Base-by-base conservation (phyloP, 2,888 invertebrate genomes). In the Erynnis tages region DNA sequence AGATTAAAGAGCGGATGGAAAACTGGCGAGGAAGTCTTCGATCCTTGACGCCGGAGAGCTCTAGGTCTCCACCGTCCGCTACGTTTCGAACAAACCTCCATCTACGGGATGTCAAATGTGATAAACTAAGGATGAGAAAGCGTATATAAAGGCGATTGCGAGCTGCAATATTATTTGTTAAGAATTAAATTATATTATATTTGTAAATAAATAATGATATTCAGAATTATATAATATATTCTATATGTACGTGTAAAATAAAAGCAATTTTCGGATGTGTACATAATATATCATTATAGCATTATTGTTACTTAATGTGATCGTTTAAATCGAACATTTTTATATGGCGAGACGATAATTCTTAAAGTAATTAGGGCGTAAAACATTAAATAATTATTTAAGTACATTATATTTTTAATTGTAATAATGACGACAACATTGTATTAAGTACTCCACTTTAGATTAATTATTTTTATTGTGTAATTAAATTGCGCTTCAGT, bases 121-220 rank as follows among this genome's bases (percentile, higher is more conserved):
- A 62, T 55, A 59, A 40, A 53, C 38, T 41, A 58, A 57, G 44
- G 49, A 57, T 50, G 44, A 54, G 54, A 52, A 53, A 52, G 44
- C 50, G 66, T 49, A 65, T 66, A 66, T 65, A 67, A 70, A 73
- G 75, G 71, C 73, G 74, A 83, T 84, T 79, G 82, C 65, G 73
- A 79, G 68, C 79, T 84, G 88, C 88, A 89, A 89, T 89, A 88
- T 82, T 84, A 84, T 73, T 73, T 65, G 65, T 65, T 87, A 88
- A 85, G 84, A 85, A 82, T 82, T 65, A 69, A 62, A 58, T 61
- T 62, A 68, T 70, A 69, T 69, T 68, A 72, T 72, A 76, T 71
- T 67, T 85, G 84, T 83, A 84, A 76, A 82, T 86, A 69, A 73
- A 58, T 59, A 64, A 65, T 56, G 59, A 59, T 66, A 66, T 58